A percentile compares a stretch with the other conserved stretches of the same genome.
Conservation (phyloP, 2,888 invertebrate genomes). For the Spilarctia lutea region DNA sequence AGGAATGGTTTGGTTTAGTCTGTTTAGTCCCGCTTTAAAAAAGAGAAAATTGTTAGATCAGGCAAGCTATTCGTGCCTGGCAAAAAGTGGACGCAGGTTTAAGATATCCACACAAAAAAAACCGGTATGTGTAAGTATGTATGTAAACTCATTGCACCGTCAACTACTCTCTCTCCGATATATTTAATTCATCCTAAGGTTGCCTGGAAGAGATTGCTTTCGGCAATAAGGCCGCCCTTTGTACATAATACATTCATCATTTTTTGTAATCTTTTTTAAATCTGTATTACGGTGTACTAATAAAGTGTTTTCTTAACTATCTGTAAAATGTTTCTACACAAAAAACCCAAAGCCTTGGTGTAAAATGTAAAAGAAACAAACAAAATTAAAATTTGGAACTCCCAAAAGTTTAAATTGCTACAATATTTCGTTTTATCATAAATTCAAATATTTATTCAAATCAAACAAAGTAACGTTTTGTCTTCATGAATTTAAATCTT, state of each 20-base stretch:
- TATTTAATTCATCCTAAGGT: too few species aligned
- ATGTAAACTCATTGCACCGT: too few species aligned
- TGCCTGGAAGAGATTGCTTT: too few species aligned
- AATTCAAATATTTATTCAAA: not conserved
- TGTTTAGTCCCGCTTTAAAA: not conserved
- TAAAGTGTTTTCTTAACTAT: too few species aligned
- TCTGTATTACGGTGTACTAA: too few species aligned
- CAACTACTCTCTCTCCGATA: too few species aligned
- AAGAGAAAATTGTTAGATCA: not conserved
- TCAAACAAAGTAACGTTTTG: not conserved
- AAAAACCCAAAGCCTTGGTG: not conserved
- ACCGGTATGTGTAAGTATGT: too few species aligned
- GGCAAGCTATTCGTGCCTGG: not conserved
- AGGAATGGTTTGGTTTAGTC: not conserved
- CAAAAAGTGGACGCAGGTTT: accelerated
- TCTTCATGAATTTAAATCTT: not conserved
- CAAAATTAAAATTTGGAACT: not conserved
- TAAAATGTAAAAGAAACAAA: not conserved
- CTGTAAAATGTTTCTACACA: not conserved
- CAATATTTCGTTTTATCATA: not conserved
- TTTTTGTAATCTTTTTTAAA: too few species aligned
- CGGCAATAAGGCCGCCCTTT: too few species aligned
- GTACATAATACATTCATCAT: too few species aligned
- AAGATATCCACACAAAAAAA: not conserved
- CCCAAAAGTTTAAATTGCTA: not conserved